These are phyloP conservation scores for Meleagris gallopavo DNA, from an alignment of 2,113 vertebrate species.

Conservation along the genomic window DNA sequence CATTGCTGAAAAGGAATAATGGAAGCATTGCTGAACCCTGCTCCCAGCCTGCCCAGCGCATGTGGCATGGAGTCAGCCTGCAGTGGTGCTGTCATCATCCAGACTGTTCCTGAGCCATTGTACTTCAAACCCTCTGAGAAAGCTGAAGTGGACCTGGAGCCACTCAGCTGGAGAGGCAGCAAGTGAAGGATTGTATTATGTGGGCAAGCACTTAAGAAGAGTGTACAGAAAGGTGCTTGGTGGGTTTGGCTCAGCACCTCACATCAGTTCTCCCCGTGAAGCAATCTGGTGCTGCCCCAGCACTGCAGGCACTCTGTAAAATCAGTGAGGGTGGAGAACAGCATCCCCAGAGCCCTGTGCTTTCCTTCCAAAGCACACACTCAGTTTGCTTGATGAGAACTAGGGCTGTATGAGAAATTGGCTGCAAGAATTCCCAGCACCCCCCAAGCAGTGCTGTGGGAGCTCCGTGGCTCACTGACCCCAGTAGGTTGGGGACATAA, in stretches of 20 bases:
- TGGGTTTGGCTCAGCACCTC: neutral
- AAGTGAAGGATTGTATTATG: accelerated
- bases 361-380: neutral
- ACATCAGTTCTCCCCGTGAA: neutral
- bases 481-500: neutral
- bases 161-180: neutral
- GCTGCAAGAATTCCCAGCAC: neutral
- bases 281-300: neutral
- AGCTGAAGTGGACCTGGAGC: neutral
- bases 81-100: neutral
- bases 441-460: too few relatives aligned
- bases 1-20: neutral
- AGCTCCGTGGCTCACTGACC: too few relatives aligned
- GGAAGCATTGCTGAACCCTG: neutral
- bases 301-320: neutral
- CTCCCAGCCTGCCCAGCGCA: neutral
- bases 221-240: neutral
- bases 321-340: neutral
- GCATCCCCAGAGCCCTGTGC: neutral
- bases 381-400: neutral
- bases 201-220: neutral
- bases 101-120: too few relatives aligned
- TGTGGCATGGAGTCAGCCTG: neutral
- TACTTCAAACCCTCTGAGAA: neutral
- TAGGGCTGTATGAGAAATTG: neutral